Evolutionary conservation across 2,113 vertebrate species (phyloP).

Genomic region (Cisticola juncidis): DNA sequence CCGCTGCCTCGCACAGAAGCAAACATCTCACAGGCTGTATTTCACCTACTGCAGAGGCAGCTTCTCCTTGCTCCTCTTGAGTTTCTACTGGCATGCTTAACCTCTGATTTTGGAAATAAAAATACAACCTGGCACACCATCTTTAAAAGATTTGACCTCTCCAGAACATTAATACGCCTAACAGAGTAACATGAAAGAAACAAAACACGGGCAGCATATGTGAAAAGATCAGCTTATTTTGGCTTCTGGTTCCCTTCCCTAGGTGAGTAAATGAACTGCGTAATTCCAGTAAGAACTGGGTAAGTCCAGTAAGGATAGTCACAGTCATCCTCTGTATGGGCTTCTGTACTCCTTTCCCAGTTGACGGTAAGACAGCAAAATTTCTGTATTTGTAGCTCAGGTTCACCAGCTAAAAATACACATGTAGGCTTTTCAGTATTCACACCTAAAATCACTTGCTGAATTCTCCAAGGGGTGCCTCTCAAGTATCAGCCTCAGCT

Average conservation of each 20-base stretch:
- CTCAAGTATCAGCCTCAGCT: neutral
- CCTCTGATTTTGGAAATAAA: conserved; percentile 58
- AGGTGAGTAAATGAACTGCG: neutral
- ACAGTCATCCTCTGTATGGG: neutral
- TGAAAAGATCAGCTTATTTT: neutral
- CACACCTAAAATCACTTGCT: neutral
- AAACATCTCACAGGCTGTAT: neutral
- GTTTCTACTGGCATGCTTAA: conserved; percentile 45
- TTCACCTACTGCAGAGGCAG: conserved; percentile 29
- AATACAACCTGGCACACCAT: conserved; percentile 50
- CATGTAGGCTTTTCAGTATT: neutral
- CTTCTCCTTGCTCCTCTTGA: conserved; percentile 8
- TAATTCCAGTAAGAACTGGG: neutral
- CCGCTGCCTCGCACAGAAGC: neutral
- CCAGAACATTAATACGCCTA: neutral
- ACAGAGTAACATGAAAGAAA: neutral
- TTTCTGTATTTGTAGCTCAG: neutral
- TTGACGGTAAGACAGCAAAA: neutral
- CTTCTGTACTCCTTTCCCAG: neutral
- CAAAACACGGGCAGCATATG: neutral
- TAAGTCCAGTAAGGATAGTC: neutral
- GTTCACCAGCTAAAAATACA: neutral
- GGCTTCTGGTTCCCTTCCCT: neutral
- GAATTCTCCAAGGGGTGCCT: neutral
- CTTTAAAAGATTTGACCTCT: neutral